These are phyloP conservation scores for Garra rufa DNA, from an alignment of 2,113 vertebrate species.

Conservation along the genomic window DNA sequence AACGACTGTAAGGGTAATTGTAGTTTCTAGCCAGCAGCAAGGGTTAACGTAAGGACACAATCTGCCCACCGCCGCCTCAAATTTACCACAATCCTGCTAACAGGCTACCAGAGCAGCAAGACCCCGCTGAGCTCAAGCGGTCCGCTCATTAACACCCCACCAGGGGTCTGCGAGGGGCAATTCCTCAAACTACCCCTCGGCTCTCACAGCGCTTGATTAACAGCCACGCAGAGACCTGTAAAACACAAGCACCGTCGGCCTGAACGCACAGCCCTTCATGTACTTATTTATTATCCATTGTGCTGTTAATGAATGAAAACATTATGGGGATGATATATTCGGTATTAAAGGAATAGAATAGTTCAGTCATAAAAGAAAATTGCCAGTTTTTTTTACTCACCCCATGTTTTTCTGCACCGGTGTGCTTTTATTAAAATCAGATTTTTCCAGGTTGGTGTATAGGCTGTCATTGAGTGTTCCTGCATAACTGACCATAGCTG, in stretches of 20 bases:
- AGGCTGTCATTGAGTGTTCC: neutral
- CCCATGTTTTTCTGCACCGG: neutral
- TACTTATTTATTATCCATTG: slow-evolving; percentile 13
- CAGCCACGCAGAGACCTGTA: neutral
- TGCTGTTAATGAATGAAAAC: slow-evolving; percentile 28
- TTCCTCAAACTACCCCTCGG: slow-evolving; percentile 26
- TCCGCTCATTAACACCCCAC: slow-evolving; percentile 44
- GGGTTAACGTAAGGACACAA: neutral
- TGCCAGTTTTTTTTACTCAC: neutral
- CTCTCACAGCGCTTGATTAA: slow-evolving; percentile 23
- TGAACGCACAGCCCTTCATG: neutral
- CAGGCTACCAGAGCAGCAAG: slow-evolving; percentile 16
- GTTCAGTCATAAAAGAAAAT: neutral
- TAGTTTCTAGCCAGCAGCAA: slow-evolving; percentile 21
- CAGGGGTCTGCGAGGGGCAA: slow-evolving; percentile 31
- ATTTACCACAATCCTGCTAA: slow-evolving; percentile 24
- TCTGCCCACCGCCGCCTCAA: neutral
- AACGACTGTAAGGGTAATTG: slow-evolving; percentile 24
- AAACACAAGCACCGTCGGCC: slow-evolving; percentile 22
- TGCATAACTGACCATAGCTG: neutral
- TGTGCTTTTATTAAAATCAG: neutral
- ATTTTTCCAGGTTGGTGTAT: neutral
- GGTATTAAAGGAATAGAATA: neutral
- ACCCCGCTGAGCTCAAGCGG: slow-evolving; percentile 34
- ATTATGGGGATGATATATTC: neutral